Base-by-base conservation (phyloP, 2,113 vertebrate genomes). In the Bubo bubo region DNA sequence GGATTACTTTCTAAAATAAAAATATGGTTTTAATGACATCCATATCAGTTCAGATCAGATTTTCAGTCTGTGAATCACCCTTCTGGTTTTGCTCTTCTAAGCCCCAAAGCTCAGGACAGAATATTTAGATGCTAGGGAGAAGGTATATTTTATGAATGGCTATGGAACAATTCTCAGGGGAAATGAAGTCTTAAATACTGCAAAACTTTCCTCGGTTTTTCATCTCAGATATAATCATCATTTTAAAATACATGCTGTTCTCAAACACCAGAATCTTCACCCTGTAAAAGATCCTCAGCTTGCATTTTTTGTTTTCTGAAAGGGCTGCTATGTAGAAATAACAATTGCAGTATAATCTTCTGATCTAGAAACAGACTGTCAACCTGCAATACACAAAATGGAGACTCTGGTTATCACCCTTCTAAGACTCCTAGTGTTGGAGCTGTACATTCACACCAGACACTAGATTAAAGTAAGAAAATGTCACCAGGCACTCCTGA, bases 251-350 rank as follows among this genome's bases (percentile, higher is more conserved):
- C 1, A 5, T 6, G 3, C 34, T 66, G 17, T 34, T 80, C 8
- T 62, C 47, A 77, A 62, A 89, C 1, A 0, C 16, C 14, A 53
- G 41, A 77, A 74, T 76, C 34, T 62, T 12, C 58, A 45, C 1
- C 1, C 4, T 5, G 10, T 41, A 63, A 88, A 68, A 66, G 2
- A 19, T 58, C 19, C 8, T 43, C 12, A 22, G 35, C 8, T 53
- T 50, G 5, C 2, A 14, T 35, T 26, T 70, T 82, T 28, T 72
- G 3, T 60, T 76, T 59, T 55, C 11, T 39, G 27, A 71, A 15
- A 49, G 19, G 47, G 13, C 5, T 0, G 0, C 6, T 58, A 10
- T 22, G 4, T 52, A 84, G 53, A 91, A 93, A 52, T 52, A 76
- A 27, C 22, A 17, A 34, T 4, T 77, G 8, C 6, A 37, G 8